Evolutionary conservation across 2,797 vertebrate genomes (phyloP).

Genomic region (Sebastes oblongus): DNA sequence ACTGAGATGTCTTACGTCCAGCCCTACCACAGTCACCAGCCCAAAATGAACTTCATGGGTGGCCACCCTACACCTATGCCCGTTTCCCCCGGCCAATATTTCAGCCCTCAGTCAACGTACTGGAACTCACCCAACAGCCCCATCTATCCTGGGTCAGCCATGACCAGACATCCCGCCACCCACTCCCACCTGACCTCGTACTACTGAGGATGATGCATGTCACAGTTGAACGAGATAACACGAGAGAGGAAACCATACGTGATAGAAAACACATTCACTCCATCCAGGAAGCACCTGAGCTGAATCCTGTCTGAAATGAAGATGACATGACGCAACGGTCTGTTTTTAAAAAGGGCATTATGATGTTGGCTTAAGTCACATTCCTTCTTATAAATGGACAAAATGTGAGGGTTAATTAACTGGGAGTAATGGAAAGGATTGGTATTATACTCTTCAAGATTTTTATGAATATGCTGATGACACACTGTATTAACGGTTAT

Average conservation of each 20-base stretch:
- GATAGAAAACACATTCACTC: neutral
- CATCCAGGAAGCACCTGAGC: constrained; percentile 37
- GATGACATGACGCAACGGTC: constrained; percentile 54
- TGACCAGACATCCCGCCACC: constrained; percentile 79
- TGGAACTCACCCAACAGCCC: constrained; percentile 83
- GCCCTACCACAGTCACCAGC: constrained; percentile 86
- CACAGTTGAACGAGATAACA: neutral
- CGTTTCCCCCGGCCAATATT: constrained; percentile 79
- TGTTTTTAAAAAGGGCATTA: constrained; percentile 49
- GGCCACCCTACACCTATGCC: constrained; percentile 77
- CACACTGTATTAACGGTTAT: constrained; percentile 50
- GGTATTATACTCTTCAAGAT: constrained; percentile 17
- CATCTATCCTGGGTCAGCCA: constrained; percentile 80
- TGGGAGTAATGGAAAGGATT: neutral
- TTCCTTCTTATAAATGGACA: constrained; percentile 24
- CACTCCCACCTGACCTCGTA: constrained; percentile 84
- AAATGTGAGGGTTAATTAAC: constrained; percentile 10
- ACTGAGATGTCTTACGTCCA: constrained; percentile 79
- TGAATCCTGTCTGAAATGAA: constrained; percentile 57
- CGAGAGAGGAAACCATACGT: constrained; percentile 5
- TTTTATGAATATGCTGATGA: constrained; percentile 48
- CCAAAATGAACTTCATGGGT: constrained; percentile 86
- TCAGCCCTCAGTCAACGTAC: constrained; percentile 74
- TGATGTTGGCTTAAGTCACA: constrained; percentile 3
- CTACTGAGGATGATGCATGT: constrained; percentile 68